Percentiles rank a stretch among this genome's conserved stretches.
phyloP scores from a whole-genome alignment of 2,113 vertebrate species.

The Heliornis fulica region DNA sequence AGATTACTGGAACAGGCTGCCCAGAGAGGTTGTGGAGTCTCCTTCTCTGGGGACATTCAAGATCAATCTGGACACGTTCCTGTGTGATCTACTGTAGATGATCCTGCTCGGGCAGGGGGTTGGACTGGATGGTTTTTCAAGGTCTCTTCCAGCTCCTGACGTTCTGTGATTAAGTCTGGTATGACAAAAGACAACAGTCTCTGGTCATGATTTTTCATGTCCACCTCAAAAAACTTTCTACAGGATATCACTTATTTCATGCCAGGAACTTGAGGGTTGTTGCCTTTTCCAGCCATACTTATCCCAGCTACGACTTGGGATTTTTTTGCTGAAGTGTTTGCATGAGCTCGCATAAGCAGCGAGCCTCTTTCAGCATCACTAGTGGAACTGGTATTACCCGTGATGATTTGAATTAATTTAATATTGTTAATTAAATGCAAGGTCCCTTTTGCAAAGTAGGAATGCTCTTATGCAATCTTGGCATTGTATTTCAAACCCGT shows the following conservation, averaged over 20 bases:
- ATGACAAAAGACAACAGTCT: neutral
- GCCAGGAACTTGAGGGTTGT: neutral
- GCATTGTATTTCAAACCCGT: neutral
- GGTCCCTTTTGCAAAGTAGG: neutral
- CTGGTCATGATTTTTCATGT: neutral
- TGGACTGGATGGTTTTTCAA: too few species aligned
- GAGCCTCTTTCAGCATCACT: neutral
- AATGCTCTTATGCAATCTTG: neutral
- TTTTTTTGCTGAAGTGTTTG: slow-evolving; percentile 1
- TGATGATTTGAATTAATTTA: slow-evolving; percentile 29
- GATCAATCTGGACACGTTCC: too few species aligned
- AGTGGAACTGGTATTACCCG: neutral
- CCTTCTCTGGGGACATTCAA: too few species aligned
- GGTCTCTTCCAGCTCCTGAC: too few species aligned
- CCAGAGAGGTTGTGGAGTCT: too few species aligned
- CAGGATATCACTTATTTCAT: neutral
- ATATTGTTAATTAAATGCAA: slow-evolving; percentile 4
- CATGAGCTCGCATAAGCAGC: slow-evolving; percentile 3
- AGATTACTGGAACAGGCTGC: too few species aligned
- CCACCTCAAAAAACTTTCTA: neutral
- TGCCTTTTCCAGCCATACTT: neutral
- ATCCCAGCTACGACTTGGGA: neutral
- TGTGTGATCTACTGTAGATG: too few species aligned
- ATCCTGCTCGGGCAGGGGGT: too few species aligned
- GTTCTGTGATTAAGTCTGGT: neutral